Evolutionary conservation across 2,113 vertebrate genomes (phyloP), one percentile per base, ranked within the genome.

Genomic region (Atlantisia rogersi): DNA sequence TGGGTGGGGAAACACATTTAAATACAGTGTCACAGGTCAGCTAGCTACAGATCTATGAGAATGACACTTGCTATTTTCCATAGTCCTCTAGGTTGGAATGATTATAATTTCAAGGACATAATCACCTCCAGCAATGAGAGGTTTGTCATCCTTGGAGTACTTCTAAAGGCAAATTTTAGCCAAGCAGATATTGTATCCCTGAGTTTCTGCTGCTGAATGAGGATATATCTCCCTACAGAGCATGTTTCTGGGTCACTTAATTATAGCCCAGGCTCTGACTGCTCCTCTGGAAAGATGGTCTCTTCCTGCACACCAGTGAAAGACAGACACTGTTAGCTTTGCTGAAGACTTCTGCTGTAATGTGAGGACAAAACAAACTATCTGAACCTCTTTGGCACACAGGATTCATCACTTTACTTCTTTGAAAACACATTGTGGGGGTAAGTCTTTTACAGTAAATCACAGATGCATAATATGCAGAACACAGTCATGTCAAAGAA

Each of bases 311-410:
- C n/a, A 24, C 19, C 12, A 29, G 39, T n/a, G 7, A 39, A 12
- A 46, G 15, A 46, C 5, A 1, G 48, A 8, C 26, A 31, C 52
- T 42, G 42, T 22, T 44, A 42, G 26, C 28, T 90, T 76, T 40
- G 29, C 24, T 63, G 39, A 56, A 56, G 29, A 56, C 13, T 7
- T 39, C 14, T 83, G 29, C 21, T 69, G n/a, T 35, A 56, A 48
- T 1, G 0, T 1, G 0, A 35, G 44, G 37, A 67, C 31, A 50
- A 46, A 5, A 14, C 31, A 42, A 52, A 59, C 52, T 15, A 21
- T 22, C 11, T 1, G 0, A 53, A 60, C n/a, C 9, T 32, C 28
- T 67, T 32, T 28, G 32, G 52, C 11, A 35, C 31, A 44, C 17
- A 31, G 37, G 8, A 48, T 77, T 40, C n/a, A 40, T 35, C 2